Evolutionary conservation across 2,888 invertebrate species (phyloP).

Genomic region (Panzeria rudis): DNA sequence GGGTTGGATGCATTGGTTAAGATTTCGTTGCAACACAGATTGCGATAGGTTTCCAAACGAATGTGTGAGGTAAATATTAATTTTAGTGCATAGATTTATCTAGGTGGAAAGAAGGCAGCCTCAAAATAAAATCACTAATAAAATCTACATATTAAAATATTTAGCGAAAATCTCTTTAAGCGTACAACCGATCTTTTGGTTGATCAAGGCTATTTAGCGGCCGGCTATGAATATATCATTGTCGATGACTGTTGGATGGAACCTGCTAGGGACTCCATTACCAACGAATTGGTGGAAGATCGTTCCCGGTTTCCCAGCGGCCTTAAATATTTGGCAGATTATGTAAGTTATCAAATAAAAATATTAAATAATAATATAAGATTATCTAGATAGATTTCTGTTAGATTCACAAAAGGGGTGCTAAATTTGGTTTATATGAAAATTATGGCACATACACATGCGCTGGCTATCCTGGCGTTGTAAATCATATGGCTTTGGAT

Average conservation of each 20-base stretch:
- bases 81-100: no score
- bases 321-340: conserved; percentile 88
- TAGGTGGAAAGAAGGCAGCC: no score
- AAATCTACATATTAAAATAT: no score
- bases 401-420: conserved; percentile 88
- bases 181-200: conserved; percentile 87
- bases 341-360: conserved; percentile 84
- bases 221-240: conserved; percentile 89
- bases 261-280: conserved; percentile 85
- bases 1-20: conserved; percentile 89
- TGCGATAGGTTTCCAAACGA: conserved; percentile 86
- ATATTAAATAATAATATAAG: no score
- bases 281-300: conserved; percentile 87
- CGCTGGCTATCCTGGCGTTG: conserved; percentile 90
- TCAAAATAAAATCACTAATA: no score
- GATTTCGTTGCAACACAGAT: conserved; percentile 87
- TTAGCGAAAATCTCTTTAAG: conserved; percentile 87
- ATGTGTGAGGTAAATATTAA: conserved; percentile 85
- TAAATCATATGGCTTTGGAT: conserved; percentile 87
- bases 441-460: conserved; percentile 91
- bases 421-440: conserved; percentile 92
- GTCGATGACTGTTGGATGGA: conserved; percentile 92
- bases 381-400: no score
- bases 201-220: conserved; percentile 87
- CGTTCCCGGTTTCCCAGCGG: conserved; percentile 89